Conservation (phyloP, 2,113 vertebrate genomes). For the human (Homo sapiens) region DNA sequence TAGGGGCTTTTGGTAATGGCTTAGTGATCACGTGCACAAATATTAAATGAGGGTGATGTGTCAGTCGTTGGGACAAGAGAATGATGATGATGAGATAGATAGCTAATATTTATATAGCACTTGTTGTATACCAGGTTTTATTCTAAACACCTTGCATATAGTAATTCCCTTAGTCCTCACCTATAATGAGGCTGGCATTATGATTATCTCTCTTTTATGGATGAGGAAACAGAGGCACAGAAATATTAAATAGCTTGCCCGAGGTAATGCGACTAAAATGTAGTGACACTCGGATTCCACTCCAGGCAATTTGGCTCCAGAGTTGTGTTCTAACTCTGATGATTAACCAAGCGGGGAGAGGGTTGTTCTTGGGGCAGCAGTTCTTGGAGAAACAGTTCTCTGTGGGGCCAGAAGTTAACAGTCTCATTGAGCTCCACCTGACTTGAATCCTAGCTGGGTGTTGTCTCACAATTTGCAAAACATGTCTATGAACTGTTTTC, state of each 20-base stretch:
- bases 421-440: not conserved
- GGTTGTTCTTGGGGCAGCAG: not conserved
- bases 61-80: not conserved
- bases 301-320: not conserved
- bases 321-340: not conserved
- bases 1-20: not conserved
- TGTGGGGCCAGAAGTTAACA: not conserved
- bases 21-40: not conserved
- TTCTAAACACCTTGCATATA: not conserved
- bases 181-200: not conserved
- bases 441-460: not conserved
- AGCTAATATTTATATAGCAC: not conserved
- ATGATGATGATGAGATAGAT: not conserved
- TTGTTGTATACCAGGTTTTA: not conserved
- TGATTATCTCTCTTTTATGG: not conserved
- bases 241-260: not conserved
- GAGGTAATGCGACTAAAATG: not conserved
- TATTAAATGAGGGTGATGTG: not conserved
- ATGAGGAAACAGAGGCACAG: not conserved
- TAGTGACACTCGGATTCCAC: not conserved
- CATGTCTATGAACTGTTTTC: not conserved
- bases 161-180: not conserved
- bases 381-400: not conserved
- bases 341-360: not conserved
- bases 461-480: not conserved